phyloP scores from a whole-genome alignment of 2,113 vertebrate species.

The Myotis davidii region DNA sequence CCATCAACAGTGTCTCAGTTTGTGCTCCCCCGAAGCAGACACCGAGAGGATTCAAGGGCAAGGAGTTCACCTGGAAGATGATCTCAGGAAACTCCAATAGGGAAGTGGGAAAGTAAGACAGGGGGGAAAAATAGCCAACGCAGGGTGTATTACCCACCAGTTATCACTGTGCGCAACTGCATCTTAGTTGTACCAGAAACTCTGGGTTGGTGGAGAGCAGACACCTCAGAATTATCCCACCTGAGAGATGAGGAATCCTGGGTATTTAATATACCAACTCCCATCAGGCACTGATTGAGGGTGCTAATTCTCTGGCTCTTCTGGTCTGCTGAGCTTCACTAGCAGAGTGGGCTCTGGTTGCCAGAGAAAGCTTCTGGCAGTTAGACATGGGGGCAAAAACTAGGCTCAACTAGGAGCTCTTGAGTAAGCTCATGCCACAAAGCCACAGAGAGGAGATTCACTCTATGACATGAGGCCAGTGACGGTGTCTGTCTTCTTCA shows the following conservation, averaged over 20 bases:
- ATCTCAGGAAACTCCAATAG: constrained; percentile 7
- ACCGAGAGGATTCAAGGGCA: background rate
- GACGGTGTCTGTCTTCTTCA: background rate
- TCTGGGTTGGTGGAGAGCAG: background rate
- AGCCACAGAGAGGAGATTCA: background rate
- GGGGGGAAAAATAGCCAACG: background rate
- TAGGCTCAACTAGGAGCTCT: background rate
- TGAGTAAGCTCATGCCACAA: background rate
- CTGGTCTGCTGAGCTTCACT: background rate
- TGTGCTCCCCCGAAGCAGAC: background rate
- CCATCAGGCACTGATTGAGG: background rate
- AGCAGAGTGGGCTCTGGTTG: background rate
- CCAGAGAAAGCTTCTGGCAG: background rate
- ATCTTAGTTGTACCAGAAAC: background rate
- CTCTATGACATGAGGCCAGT: background rate
- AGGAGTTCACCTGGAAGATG: background rate
- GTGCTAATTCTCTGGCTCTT: background rate
- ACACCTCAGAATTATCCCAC: background rate
- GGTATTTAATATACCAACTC: background rate
- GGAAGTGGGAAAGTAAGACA: background rate
- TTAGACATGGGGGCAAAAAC: background rate
- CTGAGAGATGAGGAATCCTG: background rate
- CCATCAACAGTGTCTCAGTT: background rate
- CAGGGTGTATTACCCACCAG: background rate
- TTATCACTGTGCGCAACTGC: background rate